Evolutionary conservation across 2,113 vertebrate genomes (phyloP).

Genomic region (Brienomyrus brachyistius): DNA sequence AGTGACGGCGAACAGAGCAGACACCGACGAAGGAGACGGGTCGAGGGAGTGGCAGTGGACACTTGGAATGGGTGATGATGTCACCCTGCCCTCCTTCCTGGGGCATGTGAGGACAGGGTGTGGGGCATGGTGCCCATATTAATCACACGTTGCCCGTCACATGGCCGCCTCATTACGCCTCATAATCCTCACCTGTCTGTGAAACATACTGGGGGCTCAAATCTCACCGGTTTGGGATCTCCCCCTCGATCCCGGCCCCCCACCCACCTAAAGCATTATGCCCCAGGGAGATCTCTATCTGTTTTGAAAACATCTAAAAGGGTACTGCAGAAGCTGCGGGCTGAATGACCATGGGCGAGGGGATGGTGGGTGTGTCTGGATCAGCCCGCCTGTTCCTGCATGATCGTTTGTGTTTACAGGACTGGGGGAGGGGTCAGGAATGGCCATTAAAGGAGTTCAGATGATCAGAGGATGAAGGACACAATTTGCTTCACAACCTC

Average conservation of each 20-base stretch:
- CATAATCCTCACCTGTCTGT: slow-evolving; percentile 25
- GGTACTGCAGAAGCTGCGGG: slow-evolving; percentile 39
- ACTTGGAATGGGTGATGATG: neutral
- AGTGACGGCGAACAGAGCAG: neutral
- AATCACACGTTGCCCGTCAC: neutral
- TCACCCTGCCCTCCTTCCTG: neutral
- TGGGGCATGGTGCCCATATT: neutral
- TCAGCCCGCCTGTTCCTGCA: neutral
- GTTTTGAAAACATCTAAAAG: slow-evolving; percentile 52
- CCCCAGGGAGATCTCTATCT: slow-evolving; percentile 46
- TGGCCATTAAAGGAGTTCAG: neutral
- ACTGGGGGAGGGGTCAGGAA: neutral
- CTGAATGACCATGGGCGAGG: neutral
- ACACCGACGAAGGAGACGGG: no score
- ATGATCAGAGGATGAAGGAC: neutral
- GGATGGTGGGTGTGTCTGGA: neutral
- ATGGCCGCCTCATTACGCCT: neutral
- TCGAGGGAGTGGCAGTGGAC: neutral
- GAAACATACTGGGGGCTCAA: slow-evolving; percentile 23
- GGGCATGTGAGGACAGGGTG: neutral
- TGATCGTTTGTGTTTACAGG: neutral
- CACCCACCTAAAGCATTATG: slow-evolving; percentile 37
- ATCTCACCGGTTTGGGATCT: neutral
- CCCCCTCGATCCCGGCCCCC: slow-evolving; percentile 13
- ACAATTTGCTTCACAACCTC: neutral